Evolutionary conservation across 2,113 vertebrate species (phyloP).

Genomic region (Proteles cristata): DNA sequence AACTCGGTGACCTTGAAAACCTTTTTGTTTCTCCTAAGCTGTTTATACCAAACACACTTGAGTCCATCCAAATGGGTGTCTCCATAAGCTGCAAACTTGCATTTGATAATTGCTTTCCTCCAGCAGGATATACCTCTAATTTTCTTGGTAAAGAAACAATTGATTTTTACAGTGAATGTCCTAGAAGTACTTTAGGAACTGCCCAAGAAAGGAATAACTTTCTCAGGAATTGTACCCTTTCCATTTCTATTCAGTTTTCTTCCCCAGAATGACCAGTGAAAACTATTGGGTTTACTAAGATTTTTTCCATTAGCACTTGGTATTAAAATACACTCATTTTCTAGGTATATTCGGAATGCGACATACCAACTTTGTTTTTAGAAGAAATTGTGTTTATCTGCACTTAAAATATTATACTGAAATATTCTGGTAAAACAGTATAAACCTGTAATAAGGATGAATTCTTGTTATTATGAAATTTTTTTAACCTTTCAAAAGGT

Average conservation of each 20-base stretch:
- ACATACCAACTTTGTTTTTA: neutral
- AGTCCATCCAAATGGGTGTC: neutral
- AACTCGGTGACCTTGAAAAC: neutral
- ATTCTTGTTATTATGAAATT: neutral
- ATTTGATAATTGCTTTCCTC: slow-evolving; percentile 4
- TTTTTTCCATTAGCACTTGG: slow-evolving; percentile 32
- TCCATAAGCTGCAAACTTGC: neutral
- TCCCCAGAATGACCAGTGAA: neutral
- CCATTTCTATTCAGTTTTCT: slow-evolving; percentile 4
- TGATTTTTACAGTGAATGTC: slow-evolving; percentile 3
- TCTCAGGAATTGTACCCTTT: neutral
- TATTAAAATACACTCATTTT: slow-evolving; percentile 36
- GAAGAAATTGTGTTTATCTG: neutral
- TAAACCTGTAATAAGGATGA: neutral
- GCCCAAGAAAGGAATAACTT: neutral
- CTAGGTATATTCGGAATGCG: slow-evolving; percentile 21
- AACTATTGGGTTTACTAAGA: neutral
- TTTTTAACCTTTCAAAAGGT: slow-evolving; percentile 21
- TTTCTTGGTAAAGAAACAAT: slow-evolving; percentile 49
- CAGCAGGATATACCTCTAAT: slow-evolving; percentile 4
- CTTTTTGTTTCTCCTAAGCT: neutral
- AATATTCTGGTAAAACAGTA: neutral
- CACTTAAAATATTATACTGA: neutral
- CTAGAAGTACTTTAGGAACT: slow-evolving; percentile 18
- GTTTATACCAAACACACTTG: neutral